Conservation (phyloP, 2,113 vertebrate species). For the Electrona antarctica region DNA sequence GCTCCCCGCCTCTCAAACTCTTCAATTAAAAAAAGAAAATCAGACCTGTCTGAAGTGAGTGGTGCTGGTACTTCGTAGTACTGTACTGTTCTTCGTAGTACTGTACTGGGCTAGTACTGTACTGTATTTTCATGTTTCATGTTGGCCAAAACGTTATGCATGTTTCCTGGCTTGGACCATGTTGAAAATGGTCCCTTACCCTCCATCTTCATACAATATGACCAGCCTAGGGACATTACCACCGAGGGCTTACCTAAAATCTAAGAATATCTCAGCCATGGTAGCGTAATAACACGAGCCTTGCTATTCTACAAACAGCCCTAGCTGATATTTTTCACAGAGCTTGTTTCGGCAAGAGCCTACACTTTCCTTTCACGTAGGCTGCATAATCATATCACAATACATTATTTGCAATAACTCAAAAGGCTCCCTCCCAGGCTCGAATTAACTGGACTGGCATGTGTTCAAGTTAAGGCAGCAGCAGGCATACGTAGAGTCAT, state of each 20-base stretch:
- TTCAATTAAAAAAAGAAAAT: too few species aligned
- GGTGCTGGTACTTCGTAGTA: too few species aligned
- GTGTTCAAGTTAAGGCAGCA: conserved; percentile 39
- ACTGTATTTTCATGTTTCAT: too few species aligned
- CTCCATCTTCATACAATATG: not conserved
- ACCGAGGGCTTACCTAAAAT: not conserved
- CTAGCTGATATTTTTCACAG: not conserved
- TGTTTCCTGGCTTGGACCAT: too few species aligned
- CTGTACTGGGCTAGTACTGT: too few species aligned
- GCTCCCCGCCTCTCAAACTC: too few species aligned
- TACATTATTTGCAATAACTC: conserved; percentile 55
- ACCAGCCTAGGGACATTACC: not conserved
- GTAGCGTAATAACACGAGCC: not conserved
- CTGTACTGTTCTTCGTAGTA: too few species aligned
- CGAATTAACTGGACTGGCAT: conserved; percentile 51
- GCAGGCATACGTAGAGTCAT: conserved; percentile 46
- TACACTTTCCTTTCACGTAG: conserved; percentile 24
- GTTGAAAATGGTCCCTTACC: too few species aligned
- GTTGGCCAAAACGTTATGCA: too few species aligned
- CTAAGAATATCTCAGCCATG: not conserved
- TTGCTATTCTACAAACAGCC: not conserved
- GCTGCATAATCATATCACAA: conserved; percentile 44
- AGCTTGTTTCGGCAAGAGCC: conserved; percentile 15
- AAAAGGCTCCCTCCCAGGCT: conserved; percentile 36
- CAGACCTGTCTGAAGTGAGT: too few species aligned